A percentile compares a stretch with the other conserved stretches of the same genome.
Conservation (phyloP, 2,888 invertebrate species). For the Caenorhabditis angaria region DNA sequence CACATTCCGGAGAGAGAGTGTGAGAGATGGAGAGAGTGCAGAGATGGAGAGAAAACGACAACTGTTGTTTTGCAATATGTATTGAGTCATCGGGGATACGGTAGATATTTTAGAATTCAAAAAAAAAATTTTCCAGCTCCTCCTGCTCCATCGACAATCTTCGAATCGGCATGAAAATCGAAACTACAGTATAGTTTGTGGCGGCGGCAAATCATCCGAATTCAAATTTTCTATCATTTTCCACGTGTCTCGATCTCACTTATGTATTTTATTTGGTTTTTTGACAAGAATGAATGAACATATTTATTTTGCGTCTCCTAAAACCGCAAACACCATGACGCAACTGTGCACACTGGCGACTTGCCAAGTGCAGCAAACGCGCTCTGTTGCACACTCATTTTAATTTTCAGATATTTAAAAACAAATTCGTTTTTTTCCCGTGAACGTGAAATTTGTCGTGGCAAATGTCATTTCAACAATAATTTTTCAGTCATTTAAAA, state of each 20-base stretch:
- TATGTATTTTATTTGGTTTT: constrained; percentile 9
- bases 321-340: neutral
- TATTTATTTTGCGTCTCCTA: constrained; percentile 1
- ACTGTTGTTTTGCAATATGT: neutral
- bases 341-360: neutral
- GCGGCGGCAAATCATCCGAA: neutral
- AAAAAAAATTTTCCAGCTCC: constrained; percentile 3
- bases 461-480: too few species aligned
- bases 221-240: constrained; percentile 8
- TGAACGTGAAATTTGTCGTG: too few species aligned
- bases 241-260: constrained; percentile 46
- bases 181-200: constrained; percentile 34
- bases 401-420: too few species aligned
- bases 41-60: too few species aligned
- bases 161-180: constrained; percentile 33
- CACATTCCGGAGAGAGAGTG: neutral
- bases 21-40: neutral
- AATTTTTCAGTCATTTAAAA: too few species aligned
- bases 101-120: neutral
- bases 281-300: neutral
- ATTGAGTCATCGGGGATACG: neutral
- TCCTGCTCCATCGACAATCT: constrained; percentile 28
- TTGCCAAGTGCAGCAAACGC: too few species aligned
- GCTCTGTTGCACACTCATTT: too few species aligned
- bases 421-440: too few species aligned